Conservation (phyloP, 2,888 invertebrate species). For the Tillus elongatus region DNA sequence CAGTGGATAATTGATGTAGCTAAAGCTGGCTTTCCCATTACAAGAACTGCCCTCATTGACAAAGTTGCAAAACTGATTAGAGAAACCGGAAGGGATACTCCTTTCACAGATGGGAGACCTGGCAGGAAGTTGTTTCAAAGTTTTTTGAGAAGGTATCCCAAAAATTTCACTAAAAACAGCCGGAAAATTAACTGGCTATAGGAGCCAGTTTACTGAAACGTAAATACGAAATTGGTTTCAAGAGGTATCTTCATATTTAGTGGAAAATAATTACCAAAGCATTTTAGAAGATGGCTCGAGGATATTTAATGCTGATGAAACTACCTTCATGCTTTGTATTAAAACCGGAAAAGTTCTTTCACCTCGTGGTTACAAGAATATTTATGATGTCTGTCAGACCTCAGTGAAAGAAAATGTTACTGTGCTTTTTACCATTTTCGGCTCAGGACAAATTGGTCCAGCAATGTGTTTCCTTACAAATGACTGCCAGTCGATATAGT, state of each 20-base stretch:
- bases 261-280: not conserved
- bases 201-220: conserved; percentile 20
- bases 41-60: too few species aligned
- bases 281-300: conserved; percentile 6
- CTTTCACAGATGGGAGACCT: too few species aligned
- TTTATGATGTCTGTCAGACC: conserved; percentile 22
- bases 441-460: too few species aligned
- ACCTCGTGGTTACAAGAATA: conserved; percentile 22
- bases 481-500: too few species aligned
- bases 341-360: conserved; percentile 23
- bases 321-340: conserved; percentile 27
- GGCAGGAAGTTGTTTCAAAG: too few species aligned
- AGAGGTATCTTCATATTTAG: not conserved
- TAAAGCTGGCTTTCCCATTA: too few species aligned
- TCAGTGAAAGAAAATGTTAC: conserved; percentile 25
- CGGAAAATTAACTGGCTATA: conserved; percentile 17
- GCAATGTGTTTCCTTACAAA: too few species aligned
- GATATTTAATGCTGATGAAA: conserved; percentile 20
- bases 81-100: too few species aligned
- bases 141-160: too few species aligned
- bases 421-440: conserved; percentile 24
- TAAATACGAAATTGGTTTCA: too few species aligned
- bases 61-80: too few species aligned
- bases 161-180: conserved; percentile 9
- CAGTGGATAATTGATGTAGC: too few species aligned